phyloP scores from a whole-genome alignment of 2,113 vertebrate genomes.

The Myrmecobius fasciatus region DNA sequence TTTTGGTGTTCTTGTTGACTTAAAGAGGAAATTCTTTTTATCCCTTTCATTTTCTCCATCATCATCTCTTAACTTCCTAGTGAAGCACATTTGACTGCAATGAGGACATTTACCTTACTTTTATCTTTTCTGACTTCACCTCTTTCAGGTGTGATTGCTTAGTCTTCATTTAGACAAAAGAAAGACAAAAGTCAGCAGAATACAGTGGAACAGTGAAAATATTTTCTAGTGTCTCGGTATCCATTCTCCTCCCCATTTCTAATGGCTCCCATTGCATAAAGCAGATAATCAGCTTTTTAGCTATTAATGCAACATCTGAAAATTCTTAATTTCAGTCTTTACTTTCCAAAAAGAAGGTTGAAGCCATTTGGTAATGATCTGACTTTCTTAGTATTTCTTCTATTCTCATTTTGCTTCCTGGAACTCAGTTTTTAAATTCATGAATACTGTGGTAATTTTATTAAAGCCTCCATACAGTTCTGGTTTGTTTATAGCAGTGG shows the following conservation, averaged over 20 bases:
- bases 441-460: background rate
- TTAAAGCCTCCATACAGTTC: background rate
- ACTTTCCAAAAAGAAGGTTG: background rate
- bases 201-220: background rate
- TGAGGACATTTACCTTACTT: background rate
- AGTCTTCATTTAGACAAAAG: background rate
- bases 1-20: background rate
- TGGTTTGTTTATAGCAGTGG: background rate
- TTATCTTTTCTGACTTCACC: background rate
- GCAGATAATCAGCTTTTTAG: background rate
- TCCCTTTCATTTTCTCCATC: background rate
- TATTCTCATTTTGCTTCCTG: background rate
- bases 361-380: background rate
- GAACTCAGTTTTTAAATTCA: background rate
- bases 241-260: background rate
- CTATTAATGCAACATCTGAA: background rate
- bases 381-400: background rate
- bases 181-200: background rate
- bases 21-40: background rate
- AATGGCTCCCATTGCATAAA: background rate
- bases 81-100: background rate
- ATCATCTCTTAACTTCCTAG: background rate
- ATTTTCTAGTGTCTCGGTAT: background rate
- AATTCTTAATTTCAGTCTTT: background rate
- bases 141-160: background rate